These are phyloP conservation scores for Fopius arisanus DNA, from an alignment of 1,140 invertebrate genomes.

Conservation along the genomic window DNA sequence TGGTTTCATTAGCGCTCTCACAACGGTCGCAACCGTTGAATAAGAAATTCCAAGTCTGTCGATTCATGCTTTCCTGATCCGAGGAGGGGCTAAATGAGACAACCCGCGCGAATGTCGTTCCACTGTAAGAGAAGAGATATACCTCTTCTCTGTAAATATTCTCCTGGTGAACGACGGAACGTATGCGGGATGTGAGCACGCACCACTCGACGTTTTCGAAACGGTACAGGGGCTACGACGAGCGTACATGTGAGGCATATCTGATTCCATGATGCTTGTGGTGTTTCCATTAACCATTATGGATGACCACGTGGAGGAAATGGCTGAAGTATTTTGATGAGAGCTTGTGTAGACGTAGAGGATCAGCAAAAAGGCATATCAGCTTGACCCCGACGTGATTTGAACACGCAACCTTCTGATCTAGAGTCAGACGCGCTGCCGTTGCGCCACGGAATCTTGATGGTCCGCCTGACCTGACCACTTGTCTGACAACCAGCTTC, in stretches of 20 bases:
- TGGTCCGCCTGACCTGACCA: not conserved
- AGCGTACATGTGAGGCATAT: not conserved
- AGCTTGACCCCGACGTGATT: conserved; percentile 91
- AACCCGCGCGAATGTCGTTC: conserved; percentile 62
- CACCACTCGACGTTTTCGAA: conserved; percentile 34
- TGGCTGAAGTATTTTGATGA: not conserved
- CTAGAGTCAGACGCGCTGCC: conserved; percentile 68
- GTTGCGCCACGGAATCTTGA: conserved; percentile 39
- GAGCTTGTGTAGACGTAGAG: not conserved
- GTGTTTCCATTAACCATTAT: not conserved
- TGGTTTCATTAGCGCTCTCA: not conserved
- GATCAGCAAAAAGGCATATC: not conserved
- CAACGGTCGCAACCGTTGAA: conserved; percentile 4
- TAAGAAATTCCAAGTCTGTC: not conserved
- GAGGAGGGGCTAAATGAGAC: conserved; percentile 63
- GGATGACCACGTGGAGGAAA: not conserved
- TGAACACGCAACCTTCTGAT: conserved; percentile 82
- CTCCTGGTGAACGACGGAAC: conserved; percentile 40
- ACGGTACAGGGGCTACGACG: conserved; percentile 7
- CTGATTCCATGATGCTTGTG: not conserved
- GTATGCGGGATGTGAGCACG: conserved; percentile 54
- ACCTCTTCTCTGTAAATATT: conserved; percentile 37
- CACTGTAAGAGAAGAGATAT: conserved; percentile 54
- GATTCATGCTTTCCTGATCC: conserved; percentile 47
- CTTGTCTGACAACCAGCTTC: not conserved